Percentiles rank a stretch among this genome's conserved stretches.
These are phyloP conservation scores for Eremophila alpestris DNA, from an alignment of 2,797 vertebrate genomes.

Conservation along the genomic window DNA sequence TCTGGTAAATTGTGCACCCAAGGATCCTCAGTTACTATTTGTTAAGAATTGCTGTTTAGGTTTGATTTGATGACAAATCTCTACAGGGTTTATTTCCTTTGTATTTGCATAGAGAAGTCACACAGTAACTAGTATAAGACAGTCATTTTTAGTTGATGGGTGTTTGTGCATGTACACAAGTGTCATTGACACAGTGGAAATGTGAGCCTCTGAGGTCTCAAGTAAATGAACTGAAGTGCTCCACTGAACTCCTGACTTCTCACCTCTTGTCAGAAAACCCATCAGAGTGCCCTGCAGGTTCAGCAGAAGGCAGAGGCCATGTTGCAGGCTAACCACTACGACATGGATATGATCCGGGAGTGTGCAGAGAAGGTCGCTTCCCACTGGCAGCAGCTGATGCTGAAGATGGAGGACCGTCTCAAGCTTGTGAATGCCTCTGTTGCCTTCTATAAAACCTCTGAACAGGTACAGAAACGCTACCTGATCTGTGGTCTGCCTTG, in stretches of 20 bases:
- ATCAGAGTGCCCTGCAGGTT: slow-evolving; percentile 94
- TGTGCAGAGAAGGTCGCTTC: slow-evolving; percentile 96
- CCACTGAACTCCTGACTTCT: not conserved
- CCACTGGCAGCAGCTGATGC: slow-evolving; percentile 99
- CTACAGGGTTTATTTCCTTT: not conserved
- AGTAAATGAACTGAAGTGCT: not conserved
- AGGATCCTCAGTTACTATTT: not conserved
- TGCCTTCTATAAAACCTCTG: slow-evolving; percentile 98
- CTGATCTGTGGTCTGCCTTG: not conserved
- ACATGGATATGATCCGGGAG: slow-evolving; percentile 98
- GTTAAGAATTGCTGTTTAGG: not conserved
- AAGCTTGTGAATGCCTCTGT: slow-evolving; percentile 98
- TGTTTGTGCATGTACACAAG: not conserved
- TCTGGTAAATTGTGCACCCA: no score
- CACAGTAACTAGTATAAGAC: not conserved
- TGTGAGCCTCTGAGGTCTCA: not conserved
- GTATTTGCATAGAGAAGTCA: not conserved
- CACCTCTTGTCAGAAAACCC: slow-evolving; percentile 82
- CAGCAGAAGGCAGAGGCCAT: slow-evolving; percentile 97
- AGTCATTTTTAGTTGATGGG: not conserved
- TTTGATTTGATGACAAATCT: not conserved
- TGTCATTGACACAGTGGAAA: not conserved
- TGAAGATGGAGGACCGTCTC: slow-evolving; percentile 98
- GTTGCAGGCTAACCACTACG: slow-evolving; percentile 96
- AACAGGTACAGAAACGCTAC: slow-evolving; percentile 83